Percentiles rank a stretch among this genome's conserved stretches.
phyloP scores from a whole-genome alignment of 2,797 vertebrate genomes.

The Lepus oiostolus region DNA sequence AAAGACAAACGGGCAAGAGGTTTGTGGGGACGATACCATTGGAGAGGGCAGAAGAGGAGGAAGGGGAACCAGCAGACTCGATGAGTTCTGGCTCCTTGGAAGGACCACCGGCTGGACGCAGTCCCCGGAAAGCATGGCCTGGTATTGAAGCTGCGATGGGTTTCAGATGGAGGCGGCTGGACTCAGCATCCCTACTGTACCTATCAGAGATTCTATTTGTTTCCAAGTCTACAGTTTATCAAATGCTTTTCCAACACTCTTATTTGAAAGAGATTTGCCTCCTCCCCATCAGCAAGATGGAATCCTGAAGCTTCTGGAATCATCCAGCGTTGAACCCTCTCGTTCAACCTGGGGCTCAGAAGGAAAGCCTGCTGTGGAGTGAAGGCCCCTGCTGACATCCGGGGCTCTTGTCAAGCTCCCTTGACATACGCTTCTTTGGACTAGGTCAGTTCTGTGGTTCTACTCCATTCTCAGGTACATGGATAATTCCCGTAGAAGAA shows the following conservation, averaged over 20 bases:
- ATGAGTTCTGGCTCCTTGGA: background rate
- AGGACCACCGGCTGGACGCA: accelerated
- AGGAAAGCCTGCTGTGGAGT: background rate
- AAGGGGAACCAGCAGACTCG: too few relatives aligned
- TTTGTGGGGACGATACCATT: background rate
- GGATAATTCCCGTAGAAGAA: background rate
- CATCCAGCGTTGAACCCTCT: background rate
- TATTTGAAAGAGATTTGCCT: background rate
- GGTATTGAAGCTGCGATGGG: accelerated
- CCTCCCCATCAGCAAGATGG: background rate
- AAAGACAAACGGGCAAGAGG: background rate
- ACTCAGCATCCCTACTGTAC: background rate
- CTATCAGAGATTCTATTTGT: background rate
- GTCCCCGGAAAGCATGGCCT: background rate
- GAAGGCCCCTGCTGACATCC: background rate
- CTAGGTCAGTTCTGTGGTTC: background rate
- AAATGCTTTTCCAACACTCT: background rate
- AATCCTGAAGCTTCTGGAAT: background rate
- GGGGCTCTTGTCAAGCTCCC: background rate
- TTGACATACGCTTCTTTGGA: background rate
- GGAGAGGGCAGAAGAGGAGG: background rate
- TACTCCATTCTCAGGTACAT: background rate
- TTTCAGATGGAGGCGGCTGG: background rate
- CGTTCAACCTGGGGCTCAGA: background rate
- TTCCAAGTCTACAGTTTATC: background rate